Evolutionary conservation across 2,888 invertebrate species (phyloP).

Genomic region (Eristalis intricaria): DNA sequence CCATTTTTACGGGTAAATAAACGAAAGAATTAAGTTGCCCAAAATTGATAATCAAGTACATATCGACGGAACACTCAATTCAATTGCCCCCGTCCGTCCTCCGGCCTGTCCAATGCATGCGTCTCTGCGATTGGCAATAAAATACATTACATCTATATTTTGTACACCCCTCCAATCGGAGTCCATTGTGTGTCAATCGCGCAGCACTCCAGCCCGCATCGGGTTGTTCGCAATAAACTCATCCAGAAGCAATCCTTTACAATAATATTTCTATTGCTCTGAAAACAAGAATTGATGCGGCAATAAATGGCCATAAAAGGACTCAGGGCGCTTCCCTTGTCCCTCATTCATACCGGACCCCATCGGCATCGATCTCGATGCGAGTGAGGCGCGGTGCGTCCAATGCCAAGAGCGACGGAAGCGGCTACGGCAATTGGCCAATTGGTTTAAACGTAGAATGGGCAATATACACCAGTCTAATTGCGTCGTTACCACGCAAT

Average conservation of each 20-base stretch:
- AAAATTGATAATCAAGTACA: constrained; percentile 58
- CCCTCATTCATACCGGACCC: not conserved
- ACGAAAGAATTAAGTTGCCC: constrained; percentile 27
- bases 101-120: not conserved
- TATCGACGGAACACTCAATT: constrained; percentile 58
- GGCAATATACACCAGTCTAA: constrained; percentile 56
- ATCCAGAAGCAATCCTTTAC: constrained; percentile 64
- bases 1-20: constrained; percentile 32
- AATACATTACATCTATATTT: constrained; percentile 51
- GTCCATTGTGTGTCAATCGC: not conserved
- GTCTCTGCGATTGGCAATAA: constrained; percentile 45
- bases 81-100: constrained; percentile 15
- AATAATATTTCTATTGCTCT: constrained; percentile 71
- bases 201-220: not conserved
- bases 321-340: constrained; percentile 13
- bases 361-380: not conserved
- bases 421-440: constrained; percentile 45
- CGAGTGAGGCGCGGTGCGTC: constrained; percentile 23
- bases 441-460: constrained; percentile 66
- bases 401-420: not conserved
- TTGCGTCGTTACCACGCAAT: constrained; percentile 72
- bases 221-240: constrained; percentile 55
- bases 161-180: not conserved
- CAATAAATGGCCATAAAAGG: constrained; percentile 68
- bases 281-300: constrained; percentile 70